Evolutionary conservation across 1,140 invertebrate genomes (phyloP).

Genomic region (Phocides pigmalion): DNA sequence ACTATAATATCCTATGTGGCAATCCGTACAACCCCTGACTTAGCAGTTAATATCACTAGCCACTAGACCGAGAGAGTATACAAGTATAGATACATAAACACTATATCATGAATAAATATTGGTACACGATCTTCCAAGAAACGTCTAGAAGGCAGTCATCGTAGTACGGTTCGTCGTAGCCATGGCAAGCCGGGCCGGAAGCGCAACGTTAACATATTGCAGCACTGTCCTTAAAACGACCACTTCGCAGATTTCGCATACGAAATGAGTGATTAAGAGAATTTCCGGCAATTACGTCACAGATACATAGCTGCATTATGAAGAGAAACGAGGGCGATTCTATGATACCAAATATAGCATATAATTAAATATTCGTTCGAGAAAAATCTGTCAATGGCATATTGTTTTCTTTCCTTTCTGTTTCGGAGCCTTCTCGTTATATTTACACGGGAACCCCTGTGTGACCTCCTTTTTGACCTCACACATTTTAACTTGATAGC

Average conservation of each 20-base stretch:
- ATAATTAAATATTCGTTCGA: neutral
- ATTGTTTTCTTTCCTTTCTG: no score
- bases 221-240: constrained; percentile 59
- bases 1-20: no score
- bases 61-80: no score
- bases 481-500: no score
- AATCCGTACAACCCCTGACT: no score
- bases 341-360: neutral
- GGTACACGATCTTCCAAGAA: neutral
- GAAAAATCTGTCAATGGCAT: no score
- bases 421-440: no score
- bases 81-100: no score
- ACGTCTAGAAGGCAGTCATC: neutral
- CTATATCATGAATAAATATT: no score
- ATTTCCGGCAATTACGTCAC: constrained; percentile 60
- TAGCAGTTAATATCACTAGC: no score
- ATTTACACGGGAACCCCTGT: no score
- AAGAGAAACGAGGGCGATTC: constrained; percentile 47
- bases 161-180: neutral
- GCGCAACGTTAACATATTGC: constrained; percentile 44
- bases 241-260: constrained; percentile 62
- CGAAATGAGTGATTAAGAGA: constrained; percentile 60
- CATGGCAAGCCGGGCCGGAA: constrained; percentile 48
- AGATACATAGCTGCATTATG: constrained; percentile 35
- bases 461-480: no score